phyloP scores from a whole-genome alignment of 2,888 invertebrate genomes.

The Synergus laeviventris region DNA sequence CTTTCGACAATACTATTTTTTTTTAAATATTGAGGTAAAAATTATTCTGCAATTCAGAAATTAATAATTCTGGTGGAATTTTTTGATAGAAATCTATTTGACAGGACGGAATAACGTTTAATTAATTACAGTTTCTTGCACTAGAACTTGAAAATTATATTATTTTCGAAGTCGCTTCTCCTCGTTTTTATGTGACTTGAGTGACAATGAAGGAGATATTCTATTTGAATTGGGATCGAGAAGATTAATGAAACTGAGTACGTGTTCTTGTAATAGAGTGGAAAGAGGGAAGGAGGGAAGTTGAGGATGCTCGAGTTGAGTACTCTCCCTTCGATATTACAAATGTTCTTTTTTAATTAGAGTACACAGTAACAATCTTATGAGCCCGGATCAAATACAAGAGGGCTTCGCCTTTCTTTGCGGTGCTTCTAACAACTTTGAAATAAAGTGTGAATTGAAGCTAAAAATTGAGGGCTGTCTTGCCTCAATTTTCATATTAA shows the following conservation, averaged over 20 bases:
- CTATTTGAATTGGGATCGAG: slow-evolving; percentile 21
- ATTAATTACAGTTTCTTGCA: neutral
- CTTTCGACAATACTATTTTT: slow-evolving; percentile 8
- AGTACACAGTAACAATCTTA: neutral
- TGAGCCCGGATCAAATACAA: neutral
- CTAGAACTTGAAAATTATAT: neutral
- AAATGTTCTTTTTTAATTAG: slow-evolving; percentile 25
- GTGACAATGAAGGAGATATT: slow-evolving; percentile 14
- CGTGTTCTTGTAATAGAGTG: slow-evolving; percentile 12
- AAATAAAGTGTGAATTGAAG: neutral
- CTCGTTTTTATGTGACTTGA: slow-evolving; percentile 4
- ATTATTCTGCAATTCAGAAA: too few relatives aligned
- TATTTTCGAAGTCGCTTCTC: neutral
- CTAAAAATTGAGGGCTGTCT: neutral
- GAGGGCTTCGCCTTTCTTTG: neutral
- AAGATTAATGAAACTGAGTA: slow-evolving; percentile 31
- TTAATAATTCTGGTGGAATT: too few relatives aligned
- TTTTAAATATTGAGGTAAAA: neutral
- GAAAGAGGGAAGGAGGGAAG: neutral
- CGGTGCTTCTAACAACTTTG: neutral
- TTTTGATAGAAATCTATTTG: neutral
- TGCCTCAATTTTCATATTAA: neutral
- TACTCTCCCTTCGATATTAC: slow-evolving; percentile 19
- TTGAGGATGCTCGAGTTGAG: neutral
- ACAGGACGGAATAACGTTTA: neutral